Evolutionary conservation across 1,140 invertebrate species (phyloP).

Genomic region (Antheraea pernyi): DNA sequence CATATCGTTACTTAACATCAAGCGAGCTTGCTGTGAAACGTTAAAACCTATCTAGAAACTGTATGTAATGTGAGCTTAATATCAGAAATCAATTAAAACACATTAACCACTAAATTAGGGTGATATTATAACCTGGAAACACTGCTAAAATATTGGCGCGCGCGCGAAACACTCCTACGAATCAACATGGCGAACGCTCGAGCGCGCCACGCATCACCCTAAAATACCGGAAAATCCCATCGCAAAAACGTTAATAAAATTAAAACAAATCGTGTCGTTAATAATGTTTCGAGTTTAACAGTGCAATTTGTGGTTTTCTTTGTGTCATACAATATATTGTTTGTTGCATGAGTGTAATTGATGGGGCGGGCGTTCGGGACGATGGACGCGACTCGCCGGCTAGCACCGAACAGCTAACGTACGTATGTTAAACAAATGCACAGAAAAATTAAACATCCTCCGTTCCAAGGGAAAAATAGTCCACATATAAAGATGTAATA

Average conservation of each 20-base stretch:
- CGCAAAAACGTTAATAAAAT: not conserved
- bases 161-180: slow-evolving; percentile 67
- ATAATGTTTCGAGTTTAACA: slow-evolving; percentile 7
- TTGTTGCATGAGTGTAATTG: slow-evolving; percentile 70
- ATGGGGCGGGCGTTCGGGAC: slow-evolving; percentile 63
- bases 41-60: too few relatives aligned
- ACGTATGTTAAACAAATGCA: slow-evolving; percentile 33
- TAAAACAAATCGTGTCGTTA: not conserved
- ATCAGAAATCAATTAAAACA: not conserved
- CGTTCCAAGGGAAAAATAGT: not conserved
- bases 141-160: slow-evolving; percentile 56
- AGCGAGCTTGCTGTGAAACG: too few relatives aligned
- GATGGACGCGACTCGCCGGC: slow-evolving; percentile 70
- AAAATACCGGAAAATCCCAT: slow-evolving; percentile 32
- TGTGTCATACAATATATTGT: slow-evolving; percentile 49
- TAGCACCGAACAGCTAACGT: slow-evolving; percentile 74
- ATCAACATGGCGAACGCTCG: slow-evolving; percentile 61
- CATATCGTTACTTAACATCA: too few relatives aligned
- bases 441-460: not conserved
- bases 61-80: not conserved
- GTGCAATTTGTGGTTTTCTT: slow-evolving; percentile 40
- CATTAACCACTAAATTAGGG: slow-evolving; percentile 9
- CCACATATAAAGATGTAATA: not conserved
- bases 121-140: slow-evolving; percentile 35
- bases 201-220: slow-evolving; percentile 54